phyloP scores from a whole-genome alignment of 2,797 vertebrate genomes.

The Nasua narica region DNA sequence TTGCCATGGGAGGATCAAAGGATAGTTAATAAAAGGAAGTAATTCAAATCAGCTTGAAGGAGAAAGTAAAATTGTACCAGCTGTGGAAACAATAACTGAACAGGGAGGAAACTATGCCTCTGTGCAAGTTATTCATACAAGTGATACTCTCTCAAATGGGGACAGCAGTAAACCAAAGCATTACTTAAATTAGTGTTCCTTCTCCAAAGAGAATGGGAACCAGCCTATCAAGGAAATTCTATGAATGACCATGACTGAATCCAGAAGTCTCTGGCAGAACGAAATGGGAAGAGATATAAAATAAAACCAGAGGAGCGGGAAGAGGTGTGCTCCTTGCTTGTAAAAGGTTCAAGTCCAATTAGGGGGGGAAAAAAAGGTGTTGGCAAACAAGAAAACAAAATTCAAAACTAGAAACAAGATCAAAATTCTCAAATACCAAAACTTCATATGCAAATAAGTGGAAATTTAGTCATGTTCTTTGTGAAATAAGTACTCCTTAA shows the following conservation, averaged over 20 bases:
- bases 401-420: conserved; percentile 21
- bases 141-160: not conserved
- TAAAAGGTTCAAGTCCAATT: not conserved
- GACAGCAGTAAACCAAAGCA: not conserved
- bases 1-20: not conserved
- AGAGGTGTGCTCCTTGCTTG: not conserved
- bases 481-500: conserved; percentile 45
- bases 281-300: not conserved
- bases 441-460: conserved; percentile 53
- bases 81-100: not conserved
- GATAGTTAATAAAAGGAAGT: not conserved
- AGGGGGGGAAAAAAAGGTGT: not conserved
- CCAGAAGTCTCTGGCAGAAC: not conserved
- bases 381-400: not conserved
- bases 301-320: not conserved
- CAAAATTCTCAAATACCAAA: not conserved
- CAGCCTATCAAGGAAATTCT: not conserved
- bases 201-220: not conserved
- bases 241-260: not conserved
- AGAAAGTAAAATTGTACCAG: not conserved
- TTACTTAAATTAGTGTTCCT: not conserved
- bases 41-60: not conserved
- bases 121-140: not conserved
- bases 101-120: not conserved
- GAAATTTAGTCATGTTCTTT: conserved; percentile 47